A percentile compares a stretch with the other conserved stretches of the same genome.
These are phyloP conservation scores for Baryphthengus martii DNA, from an alignment of 2,113 vertebrate species.

Conservation along the genomic window DNA sequence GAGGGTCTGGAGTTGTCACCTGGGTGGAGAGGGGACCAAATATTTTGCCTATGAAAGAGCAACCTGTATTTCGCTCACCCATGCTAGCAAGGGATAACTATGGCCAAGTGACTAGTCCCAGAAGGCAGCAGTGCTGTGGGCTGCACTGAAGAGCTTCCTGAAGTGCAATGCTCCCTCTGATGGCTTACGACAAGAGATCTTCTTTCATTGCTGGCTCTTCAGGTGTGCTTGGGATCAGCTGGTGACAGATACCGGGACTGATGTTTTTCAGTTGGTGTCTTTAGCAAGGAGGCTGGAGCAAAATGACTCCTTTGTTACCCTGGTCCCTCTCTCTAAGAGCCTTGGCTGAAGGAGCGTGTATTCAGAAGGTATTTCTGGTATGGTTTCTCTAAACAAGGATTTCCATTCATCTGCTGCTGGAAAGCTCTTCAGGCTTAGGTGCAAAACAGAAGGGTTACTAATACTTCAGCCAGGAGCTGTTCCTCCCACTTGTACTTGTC, in stretches of 20 bases:
- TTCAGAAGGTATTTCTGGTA: background rate
- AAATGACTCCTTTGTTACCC: rapidly evolving
- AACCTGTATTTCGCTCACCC: background rate
- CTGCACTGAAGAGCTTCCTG: background rate
- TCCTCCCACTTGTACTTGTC: background rate
- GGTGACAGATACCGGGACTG: background rate
- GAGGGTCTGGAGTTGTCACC: background rate
- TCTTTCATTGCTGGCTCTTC: background rate
- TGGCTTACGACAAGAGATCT: background rate
- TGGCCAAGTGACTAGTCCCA: background rate
- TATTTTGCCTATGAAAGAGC: background rate
- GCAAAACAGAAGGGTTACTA: background rate
- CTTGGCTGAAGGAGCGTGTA: background rate
- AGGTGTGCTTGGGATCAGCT: background rate
- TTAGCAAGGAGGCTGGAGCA: background rate
- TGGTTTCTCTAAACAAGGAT: background rate
- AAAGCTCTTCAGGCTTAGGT: background rate
- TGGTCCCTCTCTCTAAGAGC: background rate
- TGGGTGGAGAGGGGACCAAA: background rate
- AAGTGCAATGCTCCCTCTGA: background rate
- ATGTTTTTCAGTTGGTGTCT: background rate
- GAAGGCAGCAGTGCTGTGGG: background rate
- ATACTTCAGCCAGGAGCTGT: background rate
- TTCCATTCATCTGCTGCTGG: background rate
- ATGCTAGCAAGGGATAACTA: background rate